Evolutionary conservation across 2,888 invertebrate genomes (phyloP).

Genomic region (Nysson spinosus): DNA sequence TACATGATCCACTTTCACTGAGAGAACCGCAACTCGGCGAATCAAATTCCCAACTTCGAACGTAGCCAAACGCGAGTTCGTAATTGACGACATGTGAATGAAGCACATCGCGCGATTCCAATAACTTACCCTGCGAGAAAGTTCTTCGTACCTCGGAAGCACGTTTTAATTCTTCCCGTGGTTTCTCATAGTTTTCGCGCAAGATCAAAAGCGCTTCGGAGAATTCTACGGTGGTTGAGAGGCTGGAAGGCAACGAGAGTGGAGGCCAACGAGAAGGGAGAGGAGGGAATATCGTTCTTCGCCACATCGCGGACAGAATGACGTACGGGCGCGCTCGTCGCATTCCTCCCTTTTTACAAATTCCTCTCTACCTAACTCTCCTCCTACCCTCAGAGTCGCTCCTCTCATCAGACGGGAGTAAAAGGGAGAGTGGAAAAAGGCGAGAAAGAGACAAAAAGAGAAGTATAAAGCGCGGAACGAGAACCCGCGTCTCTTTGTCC

Average conservation of each 20-base stretch:
- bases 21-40: too few species aligned
- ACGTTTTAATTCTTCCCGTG: constrained; percentile 16
- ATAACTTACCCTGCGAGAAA: background rate
- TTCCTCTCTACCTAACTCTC: constrained; percentile 45
- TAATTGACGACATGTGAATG: too few species aligned
- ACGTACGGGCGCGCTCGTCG: constrained; percentile 58
- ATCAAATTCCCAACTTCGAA: too few species aligned
- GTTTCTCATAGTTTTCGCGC: constrained; percentile 40
- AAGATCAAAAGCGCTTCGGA: constrained; percentile 50
- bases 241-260: background rate
- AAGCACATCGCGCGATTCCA: too few species aligned
- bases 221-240: constrained; percentile 31
- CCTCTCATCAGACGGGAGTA: background rate
- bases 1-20: too few species aligned
- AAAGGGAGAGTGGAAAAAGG: background rate
- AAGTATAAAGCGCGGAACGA: background rate
- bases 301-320: constrained; percentile 60
- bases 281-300: constrained; percentile 28
- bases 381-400: background rate
- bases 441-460: constrained; percentile 11
- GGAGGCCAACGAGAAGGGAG: background rate
- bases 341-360: constrained; percentile 66
- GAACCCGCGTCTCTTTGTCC: constrained; percentile 32
- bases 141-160: background rate
- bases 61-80: too few species aligned